These are phyloP conservation scores for Andricus curvator DNA, from an alignment of 2,888 invertebrate genomes.

Conservation along the genomic window DNA sequence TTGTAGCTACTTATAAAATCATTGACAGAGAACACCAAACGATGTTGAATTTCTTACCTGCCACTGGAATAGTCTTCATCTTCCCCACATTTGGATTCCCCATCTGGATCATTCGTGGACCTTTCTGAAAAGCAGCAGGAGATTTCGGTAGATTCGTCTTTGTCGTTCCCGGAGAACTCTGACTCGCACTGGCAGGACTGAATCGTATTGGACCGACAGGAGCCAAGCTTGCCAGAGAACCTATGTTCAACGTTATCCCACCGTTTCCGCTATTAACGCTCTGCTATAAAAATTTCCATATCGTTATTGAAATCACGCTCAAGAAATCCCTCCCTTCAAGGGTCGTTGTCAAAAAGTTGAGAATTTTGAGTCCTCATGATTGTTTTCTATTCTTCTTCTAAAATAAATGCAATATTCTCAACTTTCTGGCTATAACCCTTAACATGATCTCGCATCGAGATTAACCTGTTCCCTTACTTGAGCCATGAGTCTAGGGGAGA, in stretches of 20 bases:
- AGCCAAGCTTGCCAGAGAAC: slow-evolving; percentile 75
- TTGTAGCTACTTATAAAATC: no score
- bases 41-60: slow-evolving; percentile 2
- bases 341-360: neutral
- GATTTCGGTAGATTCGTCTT: neutral
- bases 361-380: neutral
- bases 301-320: neutral
- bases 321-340: no score
- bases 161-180: neutral
- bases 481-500: slow-evolving; percentile 63
- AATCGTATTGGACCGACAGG: slow-evolving; percentile 76
- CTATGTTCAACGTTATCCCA: slow-evolving; percentile 77
- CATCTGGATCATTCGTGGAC: slow-evolving; percentile 6
- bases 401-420: neutral
- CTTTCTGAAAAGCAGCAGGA: slow-evolving; percentile 13
- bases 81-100: slow-evolving; percentile 17
- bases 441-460: neutral
- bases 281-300: slow-evolving; percentile 51
- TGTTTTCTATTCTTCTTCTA: neutral
- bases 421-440: neutral
- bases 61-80: slow-evolving; percentile 13
- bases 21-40: no score
- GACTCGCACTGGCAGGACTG: slow-evolving; percentile 58
- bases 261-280: slow-evolving; percentile 63
- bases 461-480: slow-evolving; percentile 58